These are phyloP conservation scores for Meriones psammophilus DNA, from an alignment of 2,797 vertebrate genomes.

Conservation along the genomic window DNA sequence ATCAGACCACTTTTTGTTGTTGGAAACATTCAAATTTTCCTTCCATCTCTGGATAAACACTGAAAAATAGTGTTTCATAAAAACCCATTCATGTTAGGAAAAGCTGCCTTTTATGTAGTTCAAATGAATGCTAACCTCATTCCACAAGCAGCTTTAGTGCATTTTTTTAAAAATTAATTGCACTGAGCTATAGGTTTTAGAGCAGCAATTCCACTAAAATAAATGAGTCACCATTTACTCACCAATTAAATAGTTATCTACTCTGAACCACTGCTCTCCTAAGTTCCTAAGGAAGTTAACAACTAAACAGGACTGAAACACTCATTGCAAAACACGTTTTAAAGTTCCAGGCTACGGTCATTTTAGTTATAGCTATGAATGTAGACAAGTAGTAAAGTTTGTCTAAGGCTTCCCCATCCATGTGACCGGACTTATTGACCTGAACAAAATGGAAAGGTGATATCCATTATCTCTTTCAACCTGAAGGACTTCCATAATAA, in stretches of 20 bases:
- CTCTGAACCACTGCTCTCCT: not conserved
- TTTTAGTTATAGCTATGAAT: not conserved
- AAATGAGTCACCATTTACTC: not conserved
- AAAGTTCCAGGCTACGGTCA: not conserved
- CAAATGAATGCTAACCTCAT: slow-evolving; percentile 22
- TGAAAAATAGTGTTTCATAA: slow-evolving; percentile 47
- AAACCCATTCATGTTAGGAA: slow-evolving; percentile 33
- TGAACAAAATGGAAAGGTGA: not conserved
- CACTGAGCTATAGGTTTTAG: not conserved
- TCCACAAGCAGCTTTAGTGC: not conserved
- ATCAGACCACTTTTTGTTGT: slow-evolving; percentile 15
- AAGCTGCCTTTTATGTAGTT: slow-evolving; percentile 44
- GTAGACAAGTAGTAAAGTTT: not conserved
- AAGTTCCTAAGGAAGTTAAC: slow-evolving; percentile 1
- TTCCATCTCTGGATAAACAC: slow-evolving; percentile 29
- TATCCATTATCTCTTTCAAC: not conserved
- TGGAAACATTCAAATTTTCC: slow-evolving; percentile 43
- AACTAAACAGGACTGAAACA: slow-evolving; percentile 3
- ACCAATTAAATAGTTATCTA: not conserved
- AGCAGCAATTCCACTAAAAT: not conserved
- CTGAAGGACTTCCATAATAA: not conserved
- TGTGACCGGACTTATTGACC: not conserved
- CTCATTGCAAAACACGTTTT: not conserved
- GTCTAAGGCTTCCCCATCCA: not conserved
- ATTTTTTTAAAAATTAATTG: slow-evolving; percentile 17